Conservation (phyloP, 2,888 invertebrate species). For the Acrocera orbiculus region DNA sequence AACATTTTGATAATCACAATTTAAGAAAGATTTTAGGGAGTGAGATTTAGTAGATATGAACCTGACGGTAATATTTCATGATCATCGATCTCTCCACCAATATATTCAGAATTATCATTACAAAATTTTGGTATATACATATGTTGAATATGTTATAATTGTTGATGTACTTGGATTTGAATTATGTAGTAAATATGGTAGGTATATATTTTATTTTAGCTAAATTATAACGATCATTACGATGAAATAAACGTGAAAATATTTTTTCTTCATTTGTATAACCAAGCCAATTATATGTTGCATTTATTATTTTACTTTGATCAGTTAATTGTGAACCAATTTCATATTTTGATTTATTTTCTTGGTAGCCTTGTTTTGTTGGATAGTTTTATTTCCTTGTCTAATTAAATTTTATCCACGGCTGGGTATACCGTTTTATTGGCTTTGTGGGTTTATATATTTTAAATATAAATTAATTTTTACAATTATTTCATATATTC, state of each 20-base stretch:
- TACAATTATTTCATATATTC: too few relatives aligned
- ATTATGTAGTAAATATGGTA: slow-evolving; percentile 79
- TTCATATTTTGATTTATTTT: slow-evolving; percentile 88
- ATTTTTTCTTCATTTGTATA: slow-evolving; percentile 53
- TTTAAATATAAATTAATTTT: too few relatives aligned
- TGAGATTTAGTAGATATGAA: too few relatives aligned
- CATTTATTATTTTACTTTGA: slow-evolving; percentile 85
- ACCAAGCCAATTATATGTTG: slow-evolving; percentile 88
- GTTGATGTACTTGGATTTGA: slow-evolving; percentile 78
- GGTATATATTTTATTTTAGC: slow-evolving; percentile 79
- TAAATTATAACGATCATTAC: slow-evolving; percentile 85
- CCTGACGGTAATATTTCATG: slow-evolving; percentile 65
- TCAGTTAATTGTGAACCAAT: slow-evolving; percentile 89
- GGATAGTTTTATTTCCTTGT: too few relatives aligned
- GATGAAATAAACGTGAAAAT: slow-evolving; percentile 57
- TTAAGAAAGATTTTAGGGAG: too few relatives aligned
- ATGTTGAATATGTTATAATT: slow-evolving; percentile 55
- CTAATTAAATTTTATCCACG: too few relatives aligned
- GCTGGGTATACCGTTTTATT: too few relatives aligned
- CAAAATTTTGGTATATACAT: slow-evolving; percentile 67
- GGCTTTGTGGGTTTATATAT: too few relatives aligned
- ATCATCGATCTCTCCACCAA: slow-evolving; percentile 89
- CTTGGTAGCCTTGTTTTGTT: too few relatives aligned
- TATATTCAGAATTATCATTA: slow-evolving; percentile 45
- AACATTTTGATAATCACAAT: too few relatives aligned